phyloP scores from a whole-genome alignment of 2,888 invertebrate genomes.

The Odontothrips loti region DNA sequence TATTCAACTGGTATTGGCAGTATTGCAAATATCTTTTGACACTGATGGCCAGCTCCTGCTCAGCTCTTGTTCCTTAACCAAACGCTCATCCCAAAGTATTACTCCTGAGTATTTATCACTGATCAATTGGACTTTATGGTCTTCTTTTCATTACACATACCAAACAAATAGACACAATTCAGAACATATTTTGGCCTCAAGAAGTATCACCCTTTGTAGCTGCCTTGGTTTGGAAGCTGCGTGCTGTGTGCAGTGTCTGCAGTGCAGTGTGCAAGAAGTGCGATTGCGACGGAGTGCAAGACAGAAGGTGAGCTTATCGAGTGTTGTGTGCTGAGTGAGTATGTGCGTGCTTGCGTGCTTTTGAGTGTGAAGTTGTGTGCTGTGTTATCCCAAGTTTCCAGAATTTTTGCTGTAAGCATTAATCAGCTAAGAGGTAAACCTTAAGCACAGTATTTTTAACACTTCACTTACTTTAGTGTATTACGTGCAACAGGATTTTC shows the following conservation, averaged over 20 bases:
- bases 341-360: background rate
- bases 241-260: conserved; percentile 10
- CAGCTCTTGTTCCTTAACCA: background rate
- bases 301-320: background rate
- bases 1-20: no score
- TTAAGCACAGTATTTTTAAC: background rate
- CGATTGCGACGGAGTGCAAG: conserved; percentile 23
- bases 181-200: background rate
- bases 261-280: conserved; percentile 9
- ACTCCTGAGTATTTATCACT: background rate
- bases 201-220: background rate
- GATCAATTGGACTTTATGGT: background rate
- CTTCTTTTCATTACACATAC: background rate
- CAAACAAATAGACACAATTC: background rate
- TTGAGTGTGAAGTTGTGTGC: background rate
- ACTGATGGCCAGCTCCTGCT: no score
- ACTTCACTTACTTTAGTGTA: background rate
- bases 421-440: background rate
- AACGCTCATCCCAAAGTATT: no score
- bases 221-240: conserved; percentile 21
- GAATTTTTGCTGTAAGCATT: background rate
- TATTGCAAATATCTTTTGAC: no score
- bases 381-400: background rate
- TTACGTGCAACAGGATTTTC: no score
- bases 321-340: background rate